Base-by-base conservation (phyloP, 2,113 vertebrate genomes). In the Marmota flaviventris region DNA sequence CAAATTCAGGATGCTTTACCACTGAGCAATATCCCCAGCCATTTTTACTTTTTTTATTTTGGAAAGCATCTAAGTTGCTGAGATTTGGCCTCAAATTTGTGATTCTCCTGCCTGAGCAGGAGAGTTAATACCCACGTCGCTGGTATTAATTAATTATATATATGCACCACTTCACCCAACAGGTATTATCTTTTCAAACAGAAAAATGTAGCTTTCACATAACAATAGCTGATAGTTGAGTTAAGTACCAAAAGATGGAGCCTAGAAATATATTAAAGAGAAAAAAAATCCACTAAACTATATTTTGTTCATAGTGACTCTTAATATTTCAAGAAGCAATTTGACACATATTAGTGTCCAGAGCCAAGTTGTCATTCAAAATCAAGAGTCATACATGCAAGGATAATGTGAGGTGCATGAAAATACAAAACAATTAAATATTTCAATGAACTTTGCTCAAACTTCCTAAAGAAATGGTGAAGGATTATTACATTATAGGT, bases 391-490 rank as follows among this genome's bases (percentile, higher is more conserved):
- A 72, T 27, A 42, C 13, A n/a, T 67, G 2, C 3, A 86, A 4
- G 13, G 11, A 63, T 70, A 81, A n/a, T 70, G 67, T 63, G n/a
- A 90, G 45, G 48, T 51, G 2, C 32, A 0, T 53, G 1, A 1
- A 79, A 91, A 91, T 39, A 75, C 4, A 51, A 92, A 77, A 73
- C 77, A 63, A 69, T 42, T 81, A 78, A 84, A 73, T 69, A 89
- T 63, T 77, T 96, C 67, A 61, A n/a, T 63, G 10, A 1, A 2
- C 0, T 58, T 56, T 92, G 32, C 25, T 11, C 32, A 88, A 16
- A 4, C 81, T 87, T 83, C 29, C 7, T 48, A 76, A 37, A 42
- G 56, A 77, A 51, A 51, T 51, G 48, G 48, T 32, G 27, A 1
- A 51, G 12, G 48, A 51, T 51, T 58, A 5, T 87, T 20, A 63